A percentile compares a stretch with the other conserved stretches of the same genome.
phyloP scores from a whole-genome alignment of 2,113 vertebrate species.

The Aythya baeri region DNA sequence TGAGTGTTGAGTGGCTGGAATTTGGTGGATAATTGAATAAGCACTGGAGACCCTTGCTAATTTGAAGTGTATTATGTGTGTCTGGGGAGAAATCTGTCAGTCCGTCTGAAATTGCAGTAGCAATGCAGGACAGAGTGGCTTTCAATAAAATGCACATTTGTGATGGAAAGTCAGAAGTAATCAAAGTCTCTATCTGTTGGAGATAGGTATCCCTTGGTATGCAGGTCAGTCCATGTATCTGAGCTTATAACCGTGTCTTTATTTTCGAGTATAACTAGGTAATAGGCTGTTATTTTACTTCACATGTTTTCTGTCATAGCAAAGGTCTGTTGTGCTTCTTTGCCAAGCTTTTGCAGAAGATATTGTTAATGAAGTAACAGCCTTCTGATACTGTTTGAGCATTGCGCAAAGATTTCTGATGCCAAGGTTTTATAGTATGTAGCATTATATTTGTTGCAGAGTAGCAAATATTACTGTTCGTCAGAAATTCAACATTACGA shows the following conservation, averaged over 20 bases:
- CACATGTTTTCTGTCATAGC: not conserved
- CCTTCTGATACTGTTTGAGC: fast-evolving
- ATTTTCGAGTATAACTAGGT: not conserved
- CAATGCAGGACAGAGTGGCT: not conserved
- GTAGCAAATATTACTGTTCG: not conserved
- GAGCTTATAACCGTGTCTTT: not conserved
- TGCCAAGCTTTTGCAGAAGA: not conserved
- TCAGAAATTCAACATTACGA: not conserved
- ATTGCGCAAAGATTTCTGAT: not conserved
- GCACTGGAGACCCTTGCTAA: not conserved
- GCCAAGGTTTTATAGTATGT: not conserved
- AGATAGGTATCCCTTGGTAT: not conserved
- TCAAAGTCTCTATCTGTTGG: not conserved
- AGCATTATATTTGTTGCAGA: not conserved
- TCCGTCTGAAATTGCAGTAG: not conserved
- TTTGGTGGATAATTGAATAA: not conserved
- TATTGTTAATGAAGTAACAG: not conserved
- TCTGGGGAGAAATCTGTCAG: not conserved
- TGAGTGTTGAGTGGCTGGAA: not conserved
- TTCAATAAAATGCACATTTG: not conserved
- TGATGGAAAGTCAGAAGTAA: not conserved
- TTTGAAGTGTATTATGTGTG: not conserved
- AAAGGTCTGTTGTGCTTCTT: not conserved
- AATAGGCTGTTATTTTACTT: not conserved
- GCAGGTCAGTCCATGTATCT: fast-evolving